Percentiles rank a stretch among this genome's conserved stretches.
Evolutionary conservation across 2,888 invertebrate species (phyloP).

Genomic region (Megaustenia siamemsis): DNA sequence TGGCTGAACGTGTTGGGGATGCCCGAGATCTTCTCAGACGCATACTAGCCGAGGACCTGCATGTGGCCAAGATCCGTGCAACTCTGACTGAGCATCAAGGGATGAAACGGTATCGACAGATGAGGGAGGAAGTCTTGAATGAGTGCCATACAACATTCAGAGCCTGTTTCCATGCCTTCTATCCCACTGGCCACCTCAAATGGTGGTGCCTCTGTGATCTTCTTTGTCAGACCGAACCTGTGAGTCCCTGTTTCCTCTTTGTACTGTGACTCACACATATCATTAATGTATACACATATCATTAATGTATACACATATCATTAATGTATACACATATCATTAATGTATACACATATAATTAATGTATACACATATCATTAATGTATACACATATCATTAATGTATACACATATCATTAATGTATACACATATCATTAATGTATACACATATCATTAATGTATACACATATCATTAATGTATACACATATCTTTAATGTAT

Average conservation of each 20-base stretch:
- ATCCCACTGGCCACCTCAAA: conserved; percentile 94
- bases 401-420: too few relatives aligned
- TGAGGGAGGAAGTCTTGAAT: conserved; percentile 85
- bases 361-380: too few relatives aligned
- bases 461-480: too few relatives aligned
- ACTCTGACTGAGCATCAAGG: conserved; percentile 64
- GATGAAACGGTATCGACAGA: conserved; percentile 62
- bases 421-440: too few relatives aligned
- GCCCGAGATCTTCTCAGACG: conserved; percentile 89
- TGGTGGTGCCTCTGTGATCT: conserved; percentile 93
- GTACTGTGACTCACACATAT: too few relatives aligned
- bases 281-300: too few relatives aligned
- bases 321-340: too few relatives aligned
- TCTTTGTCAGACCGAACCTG: conserved; percentile 74
- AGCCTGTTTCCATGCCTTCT: conserved; percentile 96
- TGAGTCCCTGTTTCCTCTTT: conserved; percentile 59
- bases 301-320: too few relatives aligned
- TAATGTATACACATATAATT: too few relatives aligned
- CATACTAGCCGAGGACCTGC: conserved; percentile 87
- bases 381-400: too few relatives aligned
- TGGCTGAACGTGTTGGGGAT: conserved; percentile 92
- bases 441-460: too few relatives aligned
- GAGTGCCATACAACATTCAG: conserved; percentile 95
- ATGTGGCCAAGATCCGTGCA: conserved; percentile 62
- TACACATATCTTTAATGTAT: too few relatives aligned